Evolutionary conservation across 2,888 invertebrate genomes (phyloP), one percentile per base, ranked within the genome.

Genomic region (Sarcophaga variegata): DNA sequence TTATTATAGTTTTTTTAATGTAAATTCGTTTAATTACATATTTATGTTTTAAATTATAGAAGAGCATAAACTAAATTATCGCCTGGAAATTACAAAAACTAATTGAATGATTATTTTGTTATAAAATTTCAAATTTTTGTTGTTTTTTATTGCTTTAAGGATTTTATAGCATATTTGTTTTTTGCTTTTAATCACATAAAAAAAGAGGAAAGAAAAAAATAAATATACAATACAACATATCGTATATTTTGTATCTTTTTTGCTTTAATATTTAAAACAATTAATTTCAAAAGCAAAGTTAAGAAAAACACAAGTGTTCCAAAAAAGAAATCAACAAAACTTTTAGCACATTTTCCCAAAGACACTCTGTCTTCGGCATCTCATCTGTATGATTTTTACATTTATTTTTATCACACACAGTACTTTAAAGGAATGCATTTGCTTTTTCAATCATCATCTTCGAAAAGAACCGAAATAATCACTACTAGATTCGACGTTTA

Each of bases 341-440:
- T 45, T 45, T 49, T 75, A 64, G 11, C 3, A 37, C 20, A 66
- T 20, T 14, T 27, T 47, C 49, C 27, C 25, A 72, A 37, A 72
- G 12, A 37, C 45, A 45, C 64, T 49, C 25, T 11, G 27, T 64
- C 47, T 64, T 64, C 49, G 25, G 8, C n/a, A 49, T 75, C 25
- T 75, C 49, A 75, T 64, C 49, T 64, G 64, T 64, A 64, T 49
- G 25, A 63, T 64, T 74, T 64, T 45, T 47, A 49, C 64, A 75
- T 64, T 67, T 47, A 12, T 47, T 2, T 54, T 22, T 4, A 64
- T 75, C 45, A 62, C 37, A 47, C 63, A 20, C 4, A 22, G 2
- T 14, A 27, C 22, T 27, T 62, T 74, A 45, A 74, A 74, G 22
- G 45, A 74, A 74, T 62, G 4, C 60, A 45, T 62, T 74, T 62